Evolutionary conservation across 2,113 vertebrate species (phyloP).

Genomic region (Fulmarus glacialis): DNA sequence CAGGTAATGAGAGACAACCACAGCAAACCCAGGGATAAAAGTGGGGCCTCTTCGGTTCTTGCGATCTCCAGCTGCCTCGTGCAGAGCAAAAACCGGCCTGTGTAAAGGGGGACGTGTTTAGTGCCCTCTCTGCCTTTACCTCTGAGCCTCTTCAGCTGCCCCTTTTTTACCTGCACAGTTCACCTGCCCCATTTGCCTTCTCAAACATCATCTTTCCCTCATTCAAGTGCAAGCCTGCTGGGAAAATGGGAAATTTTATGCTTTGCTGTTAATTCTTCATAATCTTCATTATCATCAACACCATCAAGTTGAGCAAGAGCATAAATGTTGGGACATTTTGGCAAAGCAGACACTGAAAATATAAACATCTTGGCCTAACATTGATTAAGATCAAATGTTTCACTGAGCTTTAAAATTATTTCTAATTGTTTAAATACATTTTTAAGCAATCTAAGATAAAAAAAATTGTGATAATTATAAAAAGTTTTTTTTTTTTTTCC

Average conservation of each 20-base stretch:
- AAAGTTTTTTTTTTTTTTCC: no score
- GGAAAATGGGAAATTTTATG: neutral
- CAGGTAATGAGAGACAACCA: fast-evolving
- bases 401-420: neutral
- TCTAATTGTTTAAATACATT: neutral
- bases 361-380: neutral
- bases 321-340: neutral
- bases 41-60: neutral
- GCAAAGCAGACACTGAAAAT: neutral
- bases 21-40: neutral
- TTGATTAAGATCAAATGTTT: neutral
- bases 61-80: fast-evolving
- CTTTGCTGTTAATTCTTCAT: neutral
- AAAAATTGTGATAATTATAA: neutral
- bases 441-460: neutral
- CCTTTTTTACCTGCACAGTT: neutral
- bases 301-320: neutral
- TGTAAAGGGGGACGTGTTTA: neutral
- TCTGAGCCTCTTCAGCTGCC: neutral
- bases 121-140: neutral
- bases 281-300: neutral
- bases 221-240: neutral
- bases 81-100: neutral
- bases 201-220: neutral
- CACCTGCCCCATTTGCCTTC: neutral